Base-by-base conservation (phyloP, 1,140 invertebrate species). In the Macrosteles quadrilineatus region DNA sequence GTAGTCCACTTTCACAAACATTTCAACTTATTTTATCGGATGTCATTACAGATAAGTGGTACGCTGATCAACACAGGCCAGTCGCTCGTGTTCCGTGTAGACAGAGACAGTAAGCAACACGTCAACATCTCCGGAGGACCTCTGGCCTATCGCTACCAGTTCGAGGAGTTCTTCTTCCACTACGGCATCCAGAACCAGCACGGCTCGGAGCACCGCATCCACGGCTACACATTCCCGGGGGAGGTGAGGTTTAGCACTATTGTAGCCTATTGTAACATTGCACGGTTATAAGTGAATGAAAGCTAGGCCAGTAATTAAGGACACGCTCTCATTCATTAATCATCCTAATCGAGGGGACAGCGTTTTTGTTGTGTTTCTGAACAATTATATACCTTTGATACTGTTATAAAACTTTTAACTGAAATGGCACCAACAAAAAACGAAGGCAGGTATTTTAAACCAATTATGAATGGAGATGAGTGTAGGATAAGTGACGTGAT, bases 61-160 rank as follows among this genome's bases (percentile, higher is more conserved):
- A 88, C 90, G 64, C 87, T 96, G 17, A 87, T 92, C 79, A 96
- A 96, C 78, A 95, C 94, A 0, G 94, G 94, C 1, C 94, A 96
- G 78, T 94, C 95, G 43, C 85, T 98, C 45, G 90, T 97, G 40
- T 93, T 98, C 80, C 87, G 91, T 50, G 89, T 95, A 11, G 94
- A 97, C 78, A 93, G 92, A 77, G 91, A 93, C 75, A 88, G 87
- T 19, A 91, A 91, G 77, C 87, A 90, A 72, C 91, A 91, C 71
- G 90, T 96, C 21, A 96, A 96, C 82, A 96, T 98, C 74, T 94
- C 92, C n/a, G 94, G 95, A 12, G 97, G 97, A 0, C 97, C 97
- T 0, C 85, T 98, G 14, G 95, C 95, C 14, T 99, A 99, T 82
- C 87, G 90, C 55, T 98, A 97, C 80, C 92, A 95, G 80, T 95